phyloP scores from a whole-genome alignment of 2,113 vertebrate species.

The Dolichotis patagonum region DNA sequence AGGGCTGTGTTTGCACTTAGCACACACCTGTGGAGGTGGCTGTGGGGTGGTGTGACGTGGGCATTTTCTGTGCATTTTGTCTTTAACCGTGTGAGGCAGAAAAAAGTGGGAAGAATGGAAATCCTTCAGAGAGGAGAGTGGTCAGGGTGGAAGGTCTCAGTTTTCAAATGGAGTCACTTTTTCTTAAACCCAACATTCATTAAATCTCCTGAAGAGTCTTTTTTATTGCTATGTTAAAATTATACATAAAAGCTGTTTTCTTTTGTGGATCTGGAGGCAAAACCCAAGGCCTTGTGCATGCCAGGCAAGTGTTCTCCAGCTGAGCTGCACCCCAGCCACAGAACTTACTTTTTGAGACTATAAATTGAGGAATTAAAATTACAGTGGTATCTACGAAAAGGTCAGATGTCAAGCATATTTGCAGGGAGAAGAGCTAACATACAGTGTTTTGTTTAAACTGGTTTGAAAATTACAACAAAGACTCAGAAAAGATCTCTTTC shows the following conservation, averaged over 20 bases:
- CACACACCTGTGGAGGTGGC: background rate
- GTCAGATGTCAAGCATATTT: background rate
- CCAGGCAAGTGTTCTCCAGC: background rate
- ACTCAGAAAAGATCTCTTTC: constrained; percentile 20
- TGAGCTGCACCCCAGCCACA: background rate
- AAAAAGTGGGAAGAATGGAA: background rate
- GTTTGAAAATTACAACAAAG: background rate
- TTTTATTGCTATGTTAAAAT: constrained; percentile 22
- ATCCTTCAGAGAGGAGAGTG: background rate
- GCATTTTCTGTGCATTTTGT: background rate
- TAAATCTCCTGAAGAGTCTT: background rate
- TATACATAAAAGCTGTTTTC: background rate
- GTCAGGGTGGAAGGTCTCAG: background rate
- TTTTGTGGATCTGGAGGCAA: background rate
- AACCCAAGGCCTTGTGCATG: background rate
- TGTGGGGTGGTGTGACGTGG: background rate
- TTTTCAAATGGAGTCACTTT: constrained; percentile 7
- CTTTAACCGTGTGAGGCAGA: background rate
- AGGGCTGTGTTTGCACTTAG: background rate
- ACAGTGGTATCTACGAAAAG: background rate
- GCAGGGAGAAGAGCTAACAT: background rate
- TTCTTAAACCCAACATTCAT: background rate
- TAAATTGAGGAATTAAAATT: constrained; percentile 31
- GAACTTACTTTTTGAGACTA: constrained; percentile 10
- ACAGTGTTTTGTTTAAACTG: background rate